Conservation (phyloP, 2,113 vertebrate genomes). For the Chrysochloris asiatica region DNA sequence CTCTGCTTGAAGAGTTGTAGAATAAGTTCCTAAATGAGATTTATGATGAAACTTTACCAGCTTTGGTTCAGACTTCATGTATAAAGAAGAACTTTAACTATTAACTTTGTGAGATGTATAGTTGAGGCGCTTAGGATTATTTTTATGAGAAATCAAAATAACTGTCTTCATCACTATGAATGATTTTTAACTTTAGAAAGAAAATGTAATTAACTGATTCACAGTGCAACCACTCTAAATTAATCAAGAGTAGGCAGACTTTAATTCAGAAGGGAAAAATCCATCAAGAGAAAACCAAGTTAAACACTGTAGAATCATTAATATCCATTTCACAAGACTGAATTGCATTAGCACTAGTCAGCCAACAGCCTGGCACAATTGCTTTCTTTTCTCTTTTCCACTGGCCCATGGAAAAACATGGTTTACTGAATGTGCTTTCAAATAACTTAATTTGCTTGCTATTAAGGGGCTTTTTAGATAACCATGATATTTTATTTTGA, state of each 20-base stretch:
- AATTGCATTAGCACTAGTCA: constrained; percentile 71
- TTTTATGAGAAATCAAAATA: constrained; percentile 65
- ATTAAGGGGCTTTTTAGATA: constrained; percentile 4
- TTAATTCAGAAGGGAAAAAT: constrained; percentile 80
- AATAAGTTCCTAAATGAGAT: not conserved
- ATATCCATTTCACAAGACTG: constrained; percentile 78
- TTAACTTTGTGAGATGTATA: not conserved
- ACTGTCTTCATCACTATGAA: constrained; percentile 59
- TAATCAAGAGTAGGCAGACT: constrained; percentile 80
- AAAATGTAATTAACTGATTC: constrained; percentile 80
- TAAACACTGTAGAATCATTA: constrained; percentile 76
- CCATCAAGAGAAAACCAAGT: constrained; percentile 74
- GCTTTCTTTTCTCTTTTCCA: constrained; percentile 4
- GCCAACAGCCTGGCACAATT: constrained; percentile 31
- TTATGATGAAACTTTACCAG: not conserved
- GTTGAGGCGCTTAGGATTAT: constrained; percentile 19
- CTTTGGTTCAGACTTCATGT: not conserved
- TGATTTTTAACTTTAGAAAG: constrained; percentile 70
- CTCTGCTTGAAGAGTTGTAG: not conserved
- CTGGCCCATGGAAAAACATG: constrained; percentile 56
- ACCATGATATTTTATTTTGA: not conserved
- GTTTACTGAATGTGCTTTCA: constrained; percentile 33
- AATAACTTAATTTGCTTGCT: constrained; percentile 65
- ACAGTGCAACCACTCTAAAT: constrained; percentile 79
- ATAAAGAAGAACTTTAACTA: constrained; percentile 30